Percentiles rank a stretch among this genome's conserved stretches.
phyloP scores from a whole-genome alignment of 2,113 vertebrate species.

The Chionodraco myersi region DNA sequence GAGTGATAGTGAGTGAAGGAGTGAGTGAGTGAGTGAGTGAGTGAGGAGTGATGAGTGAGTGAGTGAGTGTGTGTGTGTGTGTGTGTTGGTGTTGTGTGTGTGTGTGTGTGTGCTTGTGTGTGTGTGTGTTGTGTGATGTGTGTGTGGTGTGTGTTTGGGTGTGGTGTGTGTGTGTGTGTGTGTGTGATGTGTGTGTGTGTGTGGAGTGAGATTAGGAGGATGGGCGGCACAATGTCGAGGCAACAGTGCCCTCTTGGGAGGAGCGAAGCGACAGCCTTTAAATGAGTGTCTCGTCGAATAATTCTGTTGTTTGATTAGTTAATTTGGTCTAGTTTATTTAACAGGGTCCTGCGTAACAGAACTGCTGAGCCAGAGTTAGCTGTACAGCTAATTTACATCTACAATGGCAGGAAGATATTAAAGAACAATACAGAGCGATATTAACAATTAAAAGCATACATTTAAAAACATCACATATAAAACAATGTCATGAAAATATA shows the following conservation, averaged over 20 bases:
- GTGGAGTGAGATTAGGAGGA: background rate
- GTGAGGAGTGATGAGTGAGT: slow-evolving; percentile 7
- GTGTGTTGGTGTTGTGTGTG: slow-evolving; percentile 11
- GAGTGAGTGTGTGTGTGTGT: slow-evolving; percentile 25
- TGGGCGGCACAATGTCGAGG: slow-evolving; percentile 23
- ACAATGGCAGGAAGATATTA: background rate
- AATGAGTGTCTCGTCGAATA: slow-evolving; percentile 6
- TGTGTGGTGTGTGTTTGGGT: slow-evolving; percentile 19
- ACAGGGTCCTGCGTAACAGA: background rate
- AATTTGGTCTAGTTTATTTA: background rate
- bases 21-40: background rate
- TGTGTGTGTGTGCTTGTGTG: slow-evolving; percentile 21
- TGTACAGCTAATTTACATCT: background rate
- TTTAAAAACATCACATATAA: too few species aligned
- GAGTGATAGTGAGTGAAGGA: slow-evolving; percentile 9
- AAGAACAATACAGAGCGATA: background rate
- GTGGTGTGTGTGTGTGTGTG: slow-evolving; percentile 15
- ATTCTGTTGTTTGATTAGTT: background rate
- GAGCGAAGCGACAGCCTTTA: slow-evolving; percentile 5
- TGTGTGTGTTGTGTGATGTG: slow-evolving; percentile 11
- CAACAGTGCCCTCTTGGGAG: slow-evolving; percentile 64
- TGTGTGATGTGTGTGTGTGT: background rate
- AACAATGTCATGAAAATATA: too few species aligned
- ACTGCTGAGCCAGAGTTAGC: background rate
- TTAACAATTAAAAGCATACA: too few species aligned